Base-by-base conservation (phyloP, 2,888 invertebrate species). In the Meteorus colon region DNA sequence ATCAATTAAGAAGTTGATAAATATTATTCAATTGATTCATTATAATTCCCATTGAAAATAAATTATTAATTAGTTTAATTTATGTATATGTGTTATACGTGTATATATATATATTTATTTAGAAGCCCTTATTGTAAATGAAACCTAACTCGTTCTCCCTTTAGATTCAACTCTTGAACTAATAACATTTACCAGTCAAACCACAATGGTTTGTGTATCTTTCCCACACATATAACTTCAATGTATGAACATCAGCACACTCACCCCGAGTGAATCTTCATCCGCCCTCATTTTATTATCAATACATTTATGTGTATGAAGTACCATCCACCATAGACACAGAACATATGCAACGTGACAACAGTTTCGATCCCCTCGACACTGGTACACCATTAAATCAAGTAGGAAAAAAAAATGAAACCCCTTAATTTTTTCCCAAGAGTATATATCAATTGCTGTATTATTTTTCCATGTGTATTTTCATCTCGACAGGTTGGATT, bases 171-270 rank as follows among this genome's bases (percentile, higher is more conserved):
- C 66, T 66, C 41, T 66, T 66, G 66, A 66, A 41, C 66, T 66
- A 63, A 70, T 51, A 70, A 48, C 27, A 51, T 75, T 31, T 70
- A 65, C 19, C 62, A 67, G 19, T 66, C 48, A n/a, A 59, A 59
- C 41, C 66, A 66, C 66, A 55, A 55, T 66, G 41, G 66, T 66
- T 72, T 82, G 81, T 86, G 81, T 86, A 82, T 83, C 81, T 86
- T 86, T 87, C 85, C 84, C 85, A 85, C 86, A 86, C 80, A 78
- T 63, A 48, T 63, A 12, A 41, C 41, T 41, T 1, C n/a, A 48
- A 16, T 48, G 48, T 48, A 48, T 19, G 19, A n/a, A 19, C 55
- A 55, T 55, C 55, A 55, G 41, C 16, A 5, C 27, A 27, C 24
- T 68, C 62, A 74, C 29, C 68, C 34, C 41, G 19, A 37, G 31